Evolutionary conservation across 2,888 invertebrate species (phyloP), one percentile per base, ranked within the genome.

Genomic region (Mycalesis mineus): DNA sequence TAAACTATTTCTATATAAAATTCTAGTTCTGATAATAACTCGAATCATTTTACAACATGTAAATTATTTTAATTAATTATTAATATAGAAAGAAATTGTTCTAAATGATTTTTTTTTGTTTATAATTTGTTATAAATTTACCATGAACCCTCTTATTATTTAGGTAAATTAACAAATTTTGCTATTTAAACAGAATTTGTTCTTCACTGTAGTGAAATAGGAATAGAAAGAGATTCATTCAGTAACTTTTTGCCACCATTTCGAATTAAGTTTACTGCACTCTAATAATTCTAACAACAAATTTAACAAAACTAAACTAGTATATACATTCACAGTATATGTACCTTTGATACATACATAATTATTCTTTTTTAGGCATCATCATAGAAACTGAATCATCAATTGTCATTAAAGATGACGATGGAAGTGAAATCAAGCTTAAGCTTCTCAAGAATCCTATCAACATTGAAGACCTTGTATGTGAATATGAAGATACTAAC

Each of bases 331-430:
- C 22, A 36, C 9, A 36, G 31, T n/a, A 15, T 15, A 15, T 6
- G 15, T 7, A 14, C 9, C 17, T 14, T 36, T 15, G 41, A 50
- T 61, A 9, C 40, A 61, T 15, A 55, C 31, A 37, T 49, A 37
- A 58, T 69, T 69, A 70, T 77, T 72, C 69, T 74, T 70, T 85
- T 86, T 72, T 84, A 87, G 87, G 85, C 60, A 50, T 71, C 74
- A 75, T 80, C 73, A 67, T 76, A 70, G 69, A 73, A 65, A 75
- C 75, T 52, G 66, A 80, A 64, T 75, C 83, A 6, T 72, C 80
- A 13, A 76, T 81, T 50, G 68, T 71, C 54, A 45, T 81, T 40
- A 82, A 79, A 72, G 74, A 75, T 22, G 78, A 78, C 40, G 77
- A 81, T 22, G 85, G 80, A 37, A 68, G 58, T 37, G 70, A 77